A percentile compares a stretch with the other conserved stretches of the same genome.
These are phyloP conservation scores for Scaptomyza polygonia DNA, from an alignment of 2,888 invertebrate species.

Conservation along the genomic window DNA sequence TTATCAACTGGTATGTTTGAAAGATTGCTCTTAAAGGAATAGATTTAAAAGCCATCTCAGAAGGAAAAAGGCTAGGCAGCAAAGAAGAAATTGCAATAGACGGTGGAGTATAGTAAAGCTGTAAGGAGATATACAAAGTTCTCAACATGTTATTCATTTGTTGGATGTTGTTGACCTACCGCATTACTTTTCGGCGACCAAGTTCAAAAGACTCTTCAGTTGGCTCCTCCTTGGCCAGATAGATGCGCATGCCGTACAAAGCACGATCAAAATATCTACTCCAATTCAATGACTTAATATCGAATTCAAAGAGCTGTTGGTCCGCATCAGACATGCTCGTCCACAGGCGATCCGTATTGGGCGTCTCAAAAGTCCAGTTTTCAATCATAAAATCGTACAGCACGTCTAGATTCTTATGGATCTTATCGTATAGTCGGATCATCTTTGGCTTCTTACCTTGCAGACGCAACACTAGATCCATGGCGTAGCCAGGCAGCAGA, in stretches of 20 bases:
- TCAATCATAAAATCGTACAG: conserved; percentile 89
- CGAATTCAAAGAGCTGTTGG: conserved; percentile 89
- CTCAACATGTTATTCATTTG: rapidly evolving
- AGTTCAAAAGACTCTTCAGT: conserved; percentile 86
- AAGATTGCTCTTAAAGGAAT: conserved; percentile 1
- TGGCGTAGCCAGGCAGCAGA: conserved; percentile 87
- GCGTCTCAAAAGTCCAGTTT: conserved; percentile 89
- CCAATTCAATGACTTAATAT: conserved; percentile 90
- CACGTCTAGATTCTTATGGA: conserved; percentile 90
- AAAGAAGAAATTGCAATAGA: conserved; percentile 55
- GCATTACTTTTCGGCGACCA: conserved; percentile 86
- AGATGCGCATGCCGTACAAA: conserved; percentile 89
- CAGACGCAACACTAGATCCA: conserved; percentile 84
- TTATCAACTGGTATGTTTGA: not conserved
- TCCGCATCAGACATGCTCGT: conserved; percentile 82
- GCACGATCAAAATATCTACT: conserved; percentile 84
- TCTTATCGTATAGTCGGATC: conserved; percentile 90
- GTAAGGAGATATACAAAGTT: conserved; percentile 13
- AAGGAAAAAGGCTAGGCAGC: conserved; percentile 23
- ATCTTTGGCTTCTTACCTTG: conserved; percentile 83
- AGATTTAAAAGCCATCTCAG: conserved; percentile 9
- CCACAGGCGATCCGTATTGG: conserved; percentile 85
- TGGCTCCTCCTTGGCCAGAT: conserved; percentile 91
- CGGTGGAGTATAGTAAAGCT: conserved; percentile 70
- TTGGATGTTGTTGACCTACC: conserved; percentile 83